Base-by-base conservation (phyloP, 2,113 vertebrate species). In the Lethenteron camtschaticum region DNA sequence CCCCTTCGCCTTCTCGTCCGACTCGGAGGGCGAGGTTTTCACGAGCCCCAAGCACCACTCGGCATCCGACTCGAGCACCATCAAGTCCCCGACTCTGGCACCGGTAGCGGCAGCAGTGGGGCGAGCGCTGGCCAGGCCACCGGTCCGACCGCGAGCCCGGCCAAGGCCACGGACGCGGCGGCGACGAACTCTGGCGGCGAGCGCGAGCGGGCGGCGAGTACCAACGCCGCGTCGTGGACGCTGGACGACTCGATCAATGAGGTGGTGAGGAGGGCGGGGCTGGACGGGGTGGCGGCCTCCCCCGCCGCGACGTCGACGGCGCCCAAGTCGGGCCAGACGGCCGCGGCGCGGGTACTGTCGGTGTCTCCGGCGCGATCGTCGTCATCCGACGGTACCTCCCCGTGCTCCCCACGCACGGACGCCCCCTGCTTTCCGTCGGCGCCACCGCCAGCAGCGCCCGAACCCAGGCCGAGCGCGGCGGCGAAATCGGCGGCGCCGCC, bases 191-290 rank as follows among this genome's bases (percentile, higher is more conserved):
- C 41, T 41, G 41, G 41, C 41, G 41, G 41, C 6, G 41, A 41
- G 41, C 41, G 41, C 41, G 41, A 41, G 6, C 41, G 41, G 41
- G 41, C 41, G 41, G 41, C 41, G 41, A 41, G 41, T 41, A 41
- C 41, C 41, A 41, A 41, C 41, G 41, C 41, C 41, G 41, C 63
- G 77, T 86, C 85, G 24, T 94, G 90, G 90, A 95, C 89, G 56
- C 84, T 95, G 87, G 90, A 95, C 56, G 89, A 91, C 76, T 95
- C 90, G 0, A 95, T 95, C 24, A 86, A 95, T 58, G 90, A 95
- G 75, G 90, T 94, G 57, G 83, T 95, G 68, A 79, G 89, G 57
- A 94, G 87, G 71, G 90, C 86, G 58, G 90, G 88, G 70, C 79
- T 88, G 78, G 86, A 66, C 24, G 63, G 9, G 63, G 9, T 10